phyloP scores from a whole-genome alignment of 2,797 vertebrate species.

The Coranthus polyacanthus region DNA sequence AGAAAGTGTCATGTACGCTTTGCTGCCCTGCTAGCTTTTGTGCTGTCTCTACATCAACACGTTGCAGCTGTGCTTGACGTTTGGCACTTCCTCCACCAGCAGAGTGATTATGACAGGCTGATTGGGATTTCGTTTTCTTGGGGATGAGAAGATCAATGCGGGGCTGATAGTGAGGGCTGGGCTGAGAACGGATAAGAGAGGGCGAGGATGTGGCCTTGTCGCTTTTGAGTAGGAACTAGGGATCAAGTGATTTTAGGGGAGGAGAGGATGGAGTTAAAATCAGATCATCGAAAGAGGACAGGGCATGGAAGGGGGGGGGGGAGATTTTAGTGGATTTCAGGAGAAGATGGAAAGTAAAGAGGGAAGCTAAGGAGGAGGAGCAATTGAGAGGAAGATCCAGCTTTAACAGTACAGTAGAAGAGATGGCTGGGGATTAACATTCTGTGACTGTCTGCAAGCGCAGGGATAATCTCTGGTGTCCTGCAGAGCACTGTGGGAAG shows the following conservation, averaged over 20 bases:
- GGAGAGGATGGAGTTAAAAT: conserved; percentile 62
- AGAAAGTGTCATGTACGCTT: conserved; percentile 15
- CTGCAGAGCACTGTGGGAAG: conserved; percentile 73
- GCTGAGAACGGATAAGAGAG: conserved; percentile 51
- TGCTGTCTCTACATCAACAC: conserved; percentile 58
- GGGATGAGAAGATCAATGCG: conserved; percentile 76
- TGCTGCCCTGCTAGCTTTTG: conserved; percentile 43
- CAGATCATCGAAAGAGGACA: conserved; percentile 42
- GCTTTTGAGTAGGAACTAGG: conserved; percentile 60
- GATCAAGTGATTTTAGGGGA: conserved; percentile 63
- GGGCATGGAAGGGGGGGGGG: conserved; percentile 31
- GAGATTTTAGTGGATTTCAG: conserved; percentile 49
- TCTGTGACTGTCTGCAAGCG: conserved; percentile 78
- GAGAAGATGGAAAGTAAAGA: conserved; percentile 51
- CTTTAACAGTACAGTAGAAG: conserved; percentile 72
- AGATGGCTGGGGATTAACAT: conserved; percentile 81
- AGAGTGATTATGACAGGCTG: conserved; percentile 80
- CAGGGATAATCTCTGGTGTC: conserved; percentile 76
- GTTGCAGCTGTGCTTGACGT: conserved; percentile 61
- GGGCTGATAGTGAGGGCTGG: conserved; percentile 68
- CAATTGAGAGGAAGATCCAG: conserved; percentile 62
- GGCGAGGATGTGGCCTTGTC: conserved; percentile 63
- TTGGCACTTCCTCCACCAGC: conserved; percentile 65
- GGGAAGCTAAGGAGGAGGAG: conserved; percentile 52
- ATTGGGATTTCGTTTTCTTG: conserved; percentile 80